Conservation (phyloP, 2,797 vertebrate genomes). For the Octomys mimax region DNA sequence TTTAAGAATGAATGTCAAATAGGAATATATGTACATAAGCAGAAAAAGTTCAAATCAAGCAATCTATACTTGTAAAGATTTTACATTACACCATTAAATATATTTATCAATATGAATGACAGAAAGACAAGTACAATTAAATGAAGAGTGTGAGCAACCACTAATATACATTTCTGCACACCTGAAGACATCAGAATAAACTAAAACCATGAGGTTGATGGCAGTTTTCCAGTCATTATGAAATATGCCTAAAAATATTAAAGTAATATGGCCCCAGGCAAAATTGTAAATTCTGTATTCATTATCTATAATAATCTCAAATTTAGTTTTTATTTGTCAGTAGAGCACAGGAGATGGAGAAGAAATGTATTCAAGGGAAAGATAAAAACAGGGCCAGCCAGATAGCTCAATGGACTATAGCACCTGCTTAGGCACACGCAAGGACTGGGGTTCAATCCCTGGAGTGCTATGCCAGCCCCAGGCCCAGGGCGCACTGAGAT, state of each 20-base stretch:
- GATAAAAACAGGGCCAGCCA: not conserved
- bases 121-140: not conserved
- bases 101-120: not conserved
- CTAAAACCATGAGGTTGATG: not conserved
- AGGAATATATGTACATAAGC: not conserved
- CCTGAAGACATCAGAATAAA: not conserved
- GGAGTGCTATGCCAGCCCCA: too few species aligned
- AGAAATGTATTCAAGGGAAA: not conserved
- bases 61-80: constrained; percentile 17
- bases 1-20: not conserved
- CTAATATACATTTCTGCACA: not conserved
- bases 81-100: not conserved
- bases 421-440: too few species aligned
- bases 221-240: not conserved
- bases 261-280: not conserved
- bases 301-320: not conserved
- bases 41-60: not conserved
- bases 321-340: not conserved
- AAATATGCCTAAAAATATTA: not conserved
- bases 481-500: too few species aligned
- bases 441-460: too few species aligned
- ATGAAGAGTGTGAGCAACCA: not conserved
- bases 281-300: not conserved
- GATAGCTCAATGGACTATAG: too few species aligned
- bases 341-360: not conserved